phyloP scores from a whole-genome alignment of 2,888 invertebrate genomes.

The Melinaea marsaeus region DNA sequence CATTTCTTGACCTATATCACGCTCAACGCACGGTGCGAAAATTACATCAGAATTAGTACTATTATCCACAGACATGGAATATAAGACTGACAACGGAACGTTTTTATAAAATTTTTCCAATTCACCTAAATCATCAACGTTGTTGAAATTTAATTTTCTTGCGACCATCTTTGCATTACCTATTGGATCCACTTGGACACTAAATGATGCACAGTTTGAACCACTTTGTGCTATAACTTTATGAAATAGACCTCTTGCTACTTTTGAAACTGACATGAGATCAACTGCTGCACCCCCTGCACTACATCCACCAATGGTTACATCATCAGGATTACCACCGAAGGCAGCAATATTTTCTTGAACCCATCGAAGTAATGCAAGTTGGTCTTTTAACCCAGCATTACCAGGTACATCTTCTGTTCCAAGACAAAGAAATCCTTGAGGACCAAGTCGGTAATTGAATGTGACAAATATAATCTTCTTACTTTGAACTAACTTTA shows the following conservation, averaged over 20 bases:
- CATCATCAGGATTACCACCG: slow-evolving; percentile 53
- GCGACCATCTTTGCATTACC: slow-evolving; percentile 45
- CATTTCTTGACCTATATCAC: slow-evolving; percentile 34
- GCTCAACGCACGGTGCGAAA: slow-evolving; percentile 40
- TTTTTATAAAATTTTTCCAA: slow-evolving; percentile 49
- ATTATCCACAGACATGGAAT: slow-evolving; percentile 22
- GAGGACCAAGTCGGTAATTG: slow-evolving; percentile 47
- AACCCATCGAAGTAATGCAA: slow-evolving; percentile 40
- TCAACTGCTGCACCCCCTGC: slow-evolving; percentile 49
- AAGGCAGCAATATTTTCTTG: slow-evolving; percentile 48
- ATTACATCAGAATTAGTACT: slow-evolving; percentile 28
- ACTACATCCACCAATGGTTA: slow-evolving; percentile 48
- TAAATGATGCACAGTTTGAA: slow-evolving; percentile 34
- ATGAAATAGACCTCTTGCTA: slow-evolving; percentile 45
- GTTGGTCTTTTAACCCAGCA: slow-evolving; percentile 56
- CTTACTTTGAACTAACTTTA: slow-evolving; percentile 37
- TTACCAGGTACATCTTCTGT: slow-evolving; percentile 53
- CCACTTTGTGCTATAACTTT: slow-evolving; percentile 53
- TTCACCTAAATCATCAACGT: slow-evolving; percentile 39
- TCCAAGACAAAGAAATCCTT: slow-evolving; percentile 51
- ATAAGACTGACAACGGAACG: slow-evolving; percentile 36
- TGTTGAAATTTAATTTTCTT: slow-evolving; percentile 34
- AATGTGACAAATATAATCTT: slow-evolving; percentile 45
- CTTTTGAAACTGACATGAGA: slow-evolving; percentile 43
- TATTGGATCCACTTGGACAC: slow-evolving; percentile 44